These are phyloP conservation scores for Vollenhovia emeryi DNA, from an alignment of 1,140 invertebrate genomes.

Conservation along the genomic window DNA sequence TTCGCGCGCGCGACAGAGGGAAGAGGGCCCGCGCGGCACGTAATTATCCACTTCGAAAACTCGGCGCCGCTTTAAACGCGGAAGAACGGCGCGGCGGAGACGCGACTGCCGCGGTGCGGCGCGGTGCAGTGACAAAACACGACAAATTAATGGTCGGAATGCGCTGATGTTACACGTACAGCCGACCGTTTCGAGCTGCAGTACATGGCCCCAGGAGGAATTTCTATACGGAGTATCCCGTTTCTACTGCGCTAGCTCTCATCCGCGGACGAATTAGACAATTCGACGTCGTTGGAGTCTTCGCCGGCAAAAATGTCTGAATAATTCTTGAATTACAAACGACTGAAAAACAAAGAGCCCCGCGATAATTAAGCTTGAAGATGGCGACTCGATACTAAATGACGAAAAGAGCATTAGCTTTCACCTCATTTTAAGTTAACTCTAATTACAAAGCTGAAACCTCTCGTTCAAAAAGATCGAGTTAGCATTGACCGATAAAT, in stretches of 20 bases:
- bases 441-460: neutral
- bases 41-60: conserved; percentile 70
- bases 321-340: neutral
- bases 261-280: neutral
- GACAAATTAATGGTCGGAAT: conserved; percentile 58
- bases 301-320: conserved; percentile 2
- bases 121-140: conserved; percentile 54
- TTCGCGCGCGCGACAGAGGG: conserved; percentile 45
- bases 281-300: neutral
- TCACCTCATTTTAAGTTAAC: neutral
- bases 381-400: neutral
- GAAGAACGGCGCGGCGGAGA: conserved; percentile 44
- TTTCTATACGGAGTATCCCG: conserved; percentile 23
- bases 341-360: neutral
- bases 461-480: neutral
- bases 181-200: conserved; percentile 50
- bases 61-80: conserved; percentile 56
- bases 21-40: conserved; percentile 35
- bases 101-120: conserved; percentile 23
- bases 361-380: neutral
- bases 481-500: neutral
- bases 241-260: neutral
- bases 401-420: neutral
- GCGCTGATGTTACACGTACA: conserved; percentile 49
- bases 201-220: conserved; percentile 45